A percentile compares a stretch with the other conserved stretches of the same genome.
Conservation (phyloP, 2,113 vertebrate genomes). For the Cisticola juncidis region DNA sequence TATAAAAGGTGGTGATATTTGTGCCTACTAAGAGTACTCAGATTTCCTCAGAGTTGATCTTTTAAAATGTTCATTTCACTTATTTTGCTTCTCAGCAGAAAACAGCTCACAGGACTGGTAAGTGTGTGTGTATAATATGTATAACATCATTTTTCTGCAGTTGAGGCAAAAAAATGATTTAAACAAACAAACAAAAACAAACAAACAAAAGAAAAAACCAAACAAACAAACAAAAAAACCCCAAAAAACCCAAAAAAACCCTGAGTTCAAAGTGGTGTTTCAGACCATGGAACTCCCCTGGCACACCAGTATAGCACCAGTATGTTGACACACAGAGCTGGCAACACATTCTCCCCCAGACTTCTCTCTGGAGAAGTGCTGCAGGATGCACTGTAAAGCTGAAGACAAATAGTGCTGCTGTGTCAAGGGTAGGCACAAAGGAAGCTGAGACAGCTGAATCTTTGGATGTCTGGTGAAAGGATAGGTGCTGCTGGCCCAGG, state of each 20-base stretch:
- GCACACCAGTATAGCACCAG: neutral
- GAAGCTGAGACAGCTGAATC: neutral
- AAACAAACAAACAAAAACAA: no score
- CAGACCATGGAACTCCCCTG: neutral
- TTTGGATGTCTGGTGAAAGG: neutral
- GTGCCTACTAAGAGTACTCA: neutral
- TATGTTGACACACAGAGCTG: neutral
- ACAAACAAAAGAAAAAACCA: no score
- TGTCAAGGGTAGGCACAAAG: neutral
- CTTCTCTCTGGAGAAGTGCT: neutral
- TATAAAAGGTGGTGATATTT: neutral
- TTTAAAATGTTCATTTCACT: neutral
- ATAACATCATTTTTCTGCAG: neutral
- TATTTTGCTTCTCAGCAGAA: neutral
- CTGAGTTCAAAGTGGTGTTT: neutral
- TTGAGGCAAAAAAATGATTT: neutral
- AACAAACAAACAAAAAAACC: no score
- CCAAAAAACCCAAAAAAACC: neutral
- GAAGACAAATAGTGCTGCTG: neutral
- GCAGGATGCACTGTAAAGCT: neutral
- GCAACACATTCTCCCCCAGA: accelerated
- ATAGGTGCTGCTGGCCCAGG: neutral
- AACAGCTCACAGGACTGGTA: neutral
- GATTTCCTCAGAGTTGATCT: neutral
- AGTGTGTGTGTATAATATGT: accelerated